Evolutionary conservation across 2,888 invertebrate genomes (phyloP).

Genomic region (Eurytoma adleriae): DNA sequence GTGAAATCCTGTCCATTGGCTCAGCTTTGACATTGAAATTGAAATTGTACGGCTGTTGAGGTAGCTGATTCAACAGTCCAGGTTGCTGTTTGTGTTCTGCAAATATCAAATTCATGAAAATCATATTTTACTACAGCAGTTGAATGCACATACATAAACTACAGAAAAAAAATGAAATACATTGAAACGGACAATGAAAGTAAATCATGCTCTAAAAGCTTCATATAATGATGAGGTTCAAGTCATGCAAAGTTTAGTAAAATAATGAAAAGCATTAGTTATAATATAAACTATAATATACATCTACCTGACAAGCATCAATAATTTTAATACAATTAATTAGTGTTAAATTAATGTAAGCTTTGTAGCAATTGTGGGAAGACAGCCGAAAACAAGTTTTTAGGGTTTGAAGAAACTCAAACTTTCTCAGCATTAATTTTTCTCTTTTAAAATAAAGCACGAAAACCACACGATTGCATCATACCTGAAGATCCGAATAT

Average conservation of each 20-base stretch:
- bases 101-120: constrained; percentile 45
- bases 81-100: constrained; percentile 57
- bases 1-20: constrained; percentile 63
- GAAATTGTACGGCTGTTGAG: constrained; percentile 65
- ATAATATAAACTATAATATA: too few relatives aligned
- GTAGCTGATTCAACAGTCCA: constrained; percentile 60
- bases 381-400: not conserved
- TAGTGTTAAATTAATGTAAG: constrained; percentile 9
- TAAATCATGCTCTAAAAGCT: constrained; percentile 4
- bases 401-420: constrained; percentile 6
- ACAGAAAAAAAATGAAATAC: too few relatives aligned
- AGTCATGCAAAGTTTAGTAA: too few relatives aligned
- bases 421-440: constrained; percentile 16
- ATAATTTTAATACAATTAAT: too few relatives aligned
- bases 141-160: not conserved
- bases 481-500: constrained; percentile 57
- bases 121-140: not conserved
- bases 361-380: not conserved
- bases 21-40: constrained; percentile 64
- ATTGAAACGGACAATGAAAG: too few relatives aligned
- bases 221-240: too few relatives aligned
- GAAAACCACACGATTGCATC: constrained; percentile 54
- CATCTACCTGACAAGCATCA: too few relatives aligned
- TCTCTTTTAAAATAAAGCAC: constrained; percentile 18
- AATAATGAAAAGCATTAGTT: too few relatives aligned